Evolutionary conservation across 1,140 invertebrate species (phyloP), one percentile per base, ranked within the genome.

Genomic region (Hylaeus volcanicus): DNA sequence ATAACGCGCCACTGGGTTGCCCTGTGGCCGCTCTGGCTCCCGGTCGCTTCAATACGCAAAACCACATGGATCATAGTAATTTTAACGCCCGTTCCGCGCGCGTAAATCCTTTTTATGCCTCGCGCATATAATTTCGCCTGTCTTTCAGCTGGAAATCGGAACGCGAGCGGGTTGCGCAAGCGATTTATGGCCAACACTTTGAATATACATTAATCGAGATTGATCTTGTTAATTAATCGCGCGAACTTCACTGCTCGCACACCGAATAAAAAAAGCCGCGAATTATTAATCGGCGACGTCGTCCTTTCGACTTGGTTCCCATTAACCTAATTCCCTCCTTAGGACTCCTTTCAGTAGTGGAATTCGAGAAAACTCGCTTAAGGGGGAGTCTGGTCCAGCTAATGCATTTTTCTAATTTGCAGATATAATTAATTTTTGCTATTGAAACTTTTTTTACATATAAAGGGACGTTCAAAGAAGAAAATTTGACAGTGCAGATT

Each of bases 141-240:
- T 75, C 72, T 82, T 60, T 65, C 82, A 71, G 65, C 39, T 82
- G 74, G 86, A 87, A 89, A 88, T 82, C 83, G 73, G 88, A 89
- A 81, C 88, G 69, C 43, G 60, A 58, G 65, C 43, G 45, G 45
- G 68, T 87, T 86, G 71, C 85, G 85, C 66, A 86, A 86, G 58
- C 70, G 56, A 70, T 70, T 74, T 73, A 71, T 68, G 43, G n/a
- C 26, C 48, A 61, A 61, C 78, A 3, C 70, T 72, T 61, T 14
- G 53, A 53, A 69, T 56, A 68, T 41, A 55, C 75, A 39, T 55
- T 70, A 75, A 82, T 86, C 74, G 65, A 37, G 74, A 85, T 86
- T 64, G 65, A 82, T 79, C 70, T 48, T 72, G 14, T 45, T 74
- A 74, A 86, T 85, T 86, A 82, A 71, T 64, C 43, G 51, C 11